These are phyloP conservation scores for Engystomops pustulosus DNA, from an alignment of 2,113 vertebrate genomes.

Conservation along the genomic window DNA sequence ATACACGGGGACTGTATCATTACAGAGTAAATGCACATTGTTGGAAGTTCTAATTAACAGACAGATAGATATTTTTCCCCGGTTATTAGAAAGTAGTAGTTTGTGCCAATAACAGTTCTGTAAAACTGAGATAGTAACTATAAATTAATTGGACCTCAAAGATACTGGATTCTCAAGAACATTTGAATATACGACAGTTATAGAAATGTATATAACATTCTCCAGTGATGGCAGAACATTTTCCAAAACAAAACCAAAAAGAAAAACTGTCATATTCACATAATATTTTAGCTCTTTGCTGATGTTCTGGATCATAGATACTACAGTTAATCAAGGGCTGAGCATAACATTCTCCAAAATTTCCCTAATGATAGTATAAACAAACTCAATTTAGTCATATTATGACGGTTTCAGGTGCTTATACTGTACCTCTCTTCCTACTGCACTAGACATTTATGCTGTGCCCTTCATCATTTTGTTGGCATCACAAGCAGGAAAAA, in stretches of 20 bases:
- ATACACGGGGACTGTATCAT: slow-evolving; percentile 60
- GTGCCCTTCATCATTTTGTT: no score
- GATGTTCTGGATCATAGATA: no score
- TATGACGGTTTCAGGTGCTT: no score
- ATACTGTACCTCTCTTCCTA: no score
- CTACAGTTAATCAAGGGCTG: no score
- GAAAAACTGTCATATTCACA: no score
- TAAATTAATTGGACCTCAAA: background rate
- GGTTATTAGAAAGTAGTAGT: slow-evolving; percentile 21
- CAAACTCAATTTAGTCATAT: no score
- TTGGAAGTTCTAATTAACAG: slow-evolving; percentile 29
- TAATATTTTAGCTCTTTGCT: no score
- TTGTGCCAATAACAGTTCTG: background rate
- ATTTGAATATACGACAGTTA: background rate
- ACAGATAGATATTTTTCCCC: slow-evolving; percentile 18
- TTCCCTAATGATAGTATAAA: no score
- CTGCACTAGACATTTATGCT: no score
- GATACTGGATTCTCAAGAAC: background rate
- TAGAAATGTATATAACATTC: background rate
- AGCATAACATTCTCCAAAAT: no score
- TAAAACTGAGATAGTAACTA: background rate
- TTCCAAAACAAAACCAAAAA: background rate
- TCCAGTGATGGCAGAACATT: background rate
- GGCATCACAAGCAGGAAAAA: no score
- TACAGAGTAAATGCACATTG: background rate